Conservation (phyloP, 2,888 invertebrate genomes). For the Latrodectus elegans region DNA sequence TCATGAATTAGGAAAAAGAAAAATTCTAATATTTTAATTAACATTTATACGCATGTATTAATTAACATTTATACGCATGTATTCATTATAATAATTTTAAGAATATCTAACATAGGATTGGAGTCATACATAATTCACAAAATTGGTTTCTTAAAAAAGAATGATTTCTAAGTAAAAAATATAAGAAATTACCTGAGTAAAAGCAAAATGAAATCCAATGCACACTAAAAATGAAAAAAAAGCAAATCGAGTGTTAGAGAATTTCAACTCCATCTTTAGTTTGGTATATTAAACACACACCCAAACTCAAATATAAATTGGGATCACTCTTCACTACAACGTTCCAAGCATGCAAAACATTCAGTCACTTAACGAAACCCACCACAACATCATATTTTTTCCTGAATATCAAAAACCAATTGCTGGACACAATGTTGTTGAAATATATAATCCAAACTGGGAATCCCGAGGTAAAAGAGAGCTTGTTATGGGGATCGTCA, state of each 20-base stretch:
- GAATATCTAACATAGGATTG: no score
- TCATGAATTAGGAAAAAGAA: no score
- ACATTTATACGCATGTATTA: no score
- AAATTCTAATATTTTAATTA: no score
- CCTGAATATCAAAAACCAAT: no score
- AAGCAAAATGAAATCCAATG: constrained; percentile 30
- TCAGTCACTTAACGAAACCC: no score
- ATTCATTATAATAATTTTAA: no score
- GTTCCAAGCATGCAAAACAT: not conserved
- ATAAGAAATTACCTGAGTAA: constrained; percentile 40
- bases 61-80: no score
- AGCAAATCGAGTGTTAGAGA: not conserved
- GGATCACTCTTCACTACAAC: not conserved
- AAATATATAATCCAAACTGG: not conserved
- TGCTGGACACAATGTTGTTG: not conserved
- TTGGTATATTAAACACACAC: constrained; percentile 4
- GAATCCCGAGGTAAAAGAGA: not conserved
- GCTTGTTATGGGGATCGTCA: not conserved
- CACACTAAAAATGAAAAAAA: constrained; percentile 32
- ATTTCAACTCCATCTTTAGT: constrained; percentile 43
- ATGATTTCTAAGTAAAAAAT: not conserved
- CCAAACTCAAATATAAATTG: not conserved
- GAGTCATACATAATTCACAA: no score
- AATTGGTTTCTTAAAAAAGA: no score
- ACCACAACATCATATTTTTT: no score